A percentile compares a stretch with the other conserved stretches of the same genome.
Evolutionary conservation across 1,140 invertebrate species (phyloP).

Genomic region (Argopecten irradians): DNA sequence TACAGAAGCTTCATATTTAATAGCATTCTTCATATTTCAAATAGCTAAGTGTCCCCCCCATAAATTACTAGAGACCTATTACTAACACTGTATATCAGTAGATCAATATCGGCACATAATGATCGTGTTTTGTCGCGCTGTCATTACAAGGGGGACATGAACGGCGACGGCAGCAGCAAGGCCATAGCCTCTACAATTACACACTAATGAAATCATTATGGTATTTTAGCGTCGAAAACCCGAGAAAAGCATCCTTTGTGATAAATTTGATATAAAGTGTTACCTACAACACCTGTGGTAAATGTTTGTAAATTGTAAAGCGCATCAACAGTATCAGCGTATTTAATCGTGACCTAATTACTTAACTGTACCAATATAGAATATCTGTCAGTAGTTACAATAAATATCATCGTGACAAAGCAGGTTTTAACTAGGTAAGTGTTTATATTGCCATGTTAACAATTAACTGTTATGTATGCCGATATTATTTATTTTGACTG

Average conservation of each 20-base stretch:
- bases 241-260: neutral
- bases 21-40: neutral
- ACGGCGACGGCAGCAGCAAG: neutral
- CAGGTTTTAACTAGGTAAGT: neutral
- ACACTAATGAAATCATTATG: neutral
- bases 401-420: neutral
- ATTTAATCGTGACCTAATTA: neutral
- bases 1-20: neutral
- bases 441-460: neutral
- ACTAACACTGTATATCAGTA: neutral
- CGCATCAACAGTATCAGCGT: neutral
- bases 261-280: neutral
- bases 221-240: neutral
- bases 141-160: neutral
- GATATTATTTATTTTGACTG: too few relatives aligned
- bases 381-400: neutral
- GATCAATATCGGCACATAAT: neutral
- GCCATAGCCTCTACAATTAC: neutral
- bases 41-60: neutral
- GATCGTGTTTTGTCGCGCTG: neutral
- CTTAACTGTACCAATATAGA: neutral
- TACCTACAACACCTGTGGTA: neutral
- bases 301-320: neutral
- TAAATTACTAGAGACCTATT: constrained; percentile 12
- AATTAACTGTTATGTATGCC: too few relatives aligned